Conservation (phyloP, 1,140 invertebrate genomes). For the Procambarus virginalis region DNA sequence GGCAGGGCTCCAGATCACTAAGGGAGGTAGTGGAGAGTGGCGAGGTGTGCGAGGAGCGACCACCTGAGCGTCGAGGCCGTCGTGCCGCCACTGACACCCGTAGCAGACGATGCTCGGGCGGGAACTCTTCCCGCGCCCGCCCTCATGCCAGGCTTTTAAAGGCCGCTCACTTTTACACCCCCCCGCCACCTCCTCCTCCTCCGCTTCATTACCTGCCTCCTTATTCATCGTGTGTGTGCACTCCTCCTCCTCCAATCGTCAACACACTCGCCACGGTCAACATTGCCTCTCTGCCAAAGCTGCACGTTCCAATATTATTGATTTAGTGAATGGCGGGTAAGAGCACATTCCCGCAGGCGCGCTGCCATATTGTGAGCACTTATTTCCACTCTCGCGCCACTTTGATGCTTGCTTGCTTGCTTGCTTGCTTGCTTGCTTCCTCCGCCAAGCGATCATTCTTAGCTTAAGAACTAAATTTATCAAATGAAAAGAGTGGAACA, state of each 20-base stretch:
- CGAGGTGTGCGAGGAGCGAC: conserved; percentile 2
- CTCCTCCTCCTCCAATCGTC: neutral
- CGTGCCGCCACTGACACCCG: conserved; percentile 54
- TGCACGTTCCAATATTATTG: conserved; percentile 54
- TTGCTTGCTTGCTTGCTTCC: too few species aligned
- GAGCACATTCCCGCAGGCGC: conserved; percentile 29
- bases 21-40: neutral
- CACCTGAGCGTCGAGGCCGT: neutral
- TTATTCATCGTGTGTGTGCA: too few species aligned
- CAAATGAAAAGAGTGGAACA: too few species aligned
- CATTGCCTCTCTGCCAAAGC: neutral
- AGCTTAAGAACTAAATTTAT: too few species aligned
- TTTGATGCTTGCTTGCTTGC: too few species aligned
- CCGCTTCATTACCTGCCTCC: too few species aligned
- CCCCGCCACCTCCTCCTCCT: neutral
- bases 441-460: too few species aligned
- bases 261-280: too few species aligned
- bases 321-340: conserved; percentile 49
- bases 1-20: neutral
- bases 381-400: neutral
- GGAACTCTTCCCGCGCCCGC: neutral
- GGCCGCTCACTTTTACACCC: neutral
- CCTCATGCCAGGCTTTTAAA: conserved; percentile 30
- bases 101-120: conserved; percentile 47
- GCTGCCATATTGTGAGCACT: conserved; percentile 24